Evolutionary conservation across 2,113 vertebrate genomes (phyloP), one percentile per base, ranked within the genome.

Genomic region (cat (Felis catus)): DNA sequence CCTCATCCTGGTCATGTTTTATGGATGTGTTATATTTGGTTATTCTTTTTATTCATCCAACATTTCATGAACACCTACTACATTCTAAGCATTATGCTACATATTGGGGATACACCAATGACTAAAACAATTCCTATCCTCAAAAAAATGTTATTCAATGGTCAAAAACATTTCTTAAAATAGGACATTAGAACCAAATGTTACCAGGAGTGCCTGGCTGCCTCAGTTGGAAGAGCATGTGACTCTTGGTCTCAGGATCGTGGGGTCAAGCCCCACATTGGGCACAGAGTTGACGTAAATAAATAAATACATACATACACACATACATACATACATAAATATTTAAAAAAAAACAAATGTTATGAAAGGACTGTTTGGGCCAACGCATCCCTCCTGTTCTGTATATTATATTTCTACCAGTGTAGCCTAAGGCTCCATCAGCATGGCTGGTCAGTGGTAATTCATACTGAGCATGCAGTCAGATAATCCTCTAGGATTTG

Each of bases 41-140:
- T 58, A 48, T 45, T 66, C 68, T 85, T 91, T 82, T 45, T 79
- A 94, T 91, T 51, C 25, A 36, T 92, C 68, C 92, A 92, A 89
- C 19, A 89, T 92, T 93, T 90, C 27, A 33, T 66, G 31, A 93
- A 80, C 14, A 70, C 39, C 5, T 78, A 82, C 58, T 68, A n/a
- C 16, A 83, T 63, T 89, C 78, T 92, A 95, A 71, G 51, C 19
- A 92, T 39, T 53, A 11, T 2, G 1, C 15, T 94, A 55, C 11
- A 12, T 74, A 45, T 27, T 91, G 18, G 8, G 61, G 68, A 89
- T 71, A 83, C 23, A 36, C 51, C 29, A 83, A 61, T 70, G 58
- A 79, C 78, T 53, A 68, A 61, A 92, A 70, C 21, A 74, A 19
- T 53, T 92, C 21, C 33, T 78, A 41, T n/a, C 27, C 33, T 89